Conservation (phyloP, 2,797 vertebrate species). For the Hephaestus fuliginosus region DNA sequence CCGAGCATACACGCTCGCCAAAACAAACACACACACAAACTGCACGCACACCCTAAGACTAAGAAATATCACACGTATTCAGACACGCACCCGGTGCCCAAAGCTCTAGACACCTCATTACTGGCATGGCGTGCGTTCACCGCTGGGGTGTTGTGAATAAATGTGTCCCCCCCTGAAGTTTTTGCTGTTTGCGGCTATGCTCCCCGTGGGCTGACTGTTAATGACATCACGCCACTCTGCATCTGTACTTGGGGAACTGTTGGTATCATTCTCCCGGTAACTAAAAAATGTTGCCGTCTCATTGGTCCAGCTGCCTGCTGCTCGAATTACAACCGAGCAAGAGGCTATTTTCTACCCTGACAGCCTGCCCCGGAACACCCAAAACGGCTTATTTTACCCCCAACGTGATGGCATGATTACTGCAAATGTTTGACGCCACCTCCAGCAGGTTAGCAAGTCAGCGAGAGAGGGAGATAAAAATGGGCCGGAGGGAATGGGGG, state of each 20-base stretch:
- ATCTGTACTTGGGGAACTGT: slow-evolving; percentile 57
- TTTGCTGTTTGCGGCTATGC: slow-evolving; percentile 57
- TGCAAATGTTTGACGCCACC: slow-evolving; percentile 59
- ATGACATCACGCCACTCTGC: slow-evolving; percentile 71
- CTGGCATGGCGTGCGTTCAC: slow-evolving; percentile 57
- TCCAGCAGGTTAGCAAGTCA: slow-evolving; percentile 59
- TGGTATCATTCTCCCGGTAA: slow-evolving; percentile 58
- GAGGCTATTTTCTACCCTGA: slow-evolving; percentile 64
- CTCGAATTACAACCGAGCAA: slow-evolving; percentile 60
- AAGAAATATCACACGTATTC: slow-evolving; percentile 58
- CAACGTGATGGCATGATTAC: slow-evolving; percentile 71
- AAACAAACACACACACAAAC: slow-evolving; percentile 39
- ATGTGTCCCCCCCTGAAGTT: slow-evolving; percentile 57
- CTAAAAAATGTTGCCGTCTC: slow-evolving; percentile 63
- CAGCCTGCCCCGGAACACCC: slow-evolving; percentile 34
- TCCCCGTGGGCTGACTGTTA: slow-evolving; percentile 69
- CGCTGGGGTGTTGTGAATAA: slow-evolving; percentile 74
- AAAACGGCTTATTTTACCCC: slow-evolving; percentile 66
- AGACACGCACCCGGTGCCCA: slow-evolving; percentile 42
- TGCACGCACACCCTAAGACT: slow-evolving; percentile 26
- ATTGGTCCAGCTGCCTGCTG: slow-evolving; percentile 60
- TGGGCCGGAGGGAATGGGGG: neutral
- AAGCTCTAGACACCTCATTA: slow-evolving; percentile 82
- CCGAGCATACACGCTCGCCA: slow-evolving; percentile 13
- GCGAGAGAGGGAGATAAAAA: slow-evolving; percentile 48